Conservation (phyloP, 2,888 invertebrate species). For the Abrostola triplasia region DNA sequence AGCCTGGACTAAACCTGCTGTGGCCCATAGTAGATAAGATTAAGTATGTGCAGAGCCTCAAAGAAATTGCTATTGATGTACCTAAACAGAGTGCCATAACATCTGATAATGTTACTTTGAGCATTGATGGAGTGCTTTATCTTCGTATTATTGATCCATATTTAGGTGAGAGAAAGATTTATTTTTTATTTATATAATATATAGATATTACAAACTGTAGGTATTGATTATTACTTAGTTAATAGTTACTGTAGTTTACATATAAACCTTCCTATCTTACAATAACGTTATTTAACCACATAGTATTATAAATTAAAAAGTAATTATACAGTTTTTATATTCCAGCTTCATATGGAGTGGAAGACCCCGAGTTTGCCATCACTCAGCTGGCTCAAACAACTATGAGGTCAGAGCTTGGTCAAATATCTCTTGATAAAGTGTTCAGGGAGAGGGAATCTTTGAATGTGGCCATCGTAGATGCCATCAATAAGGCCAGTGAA, state of each 20-base stretch:
- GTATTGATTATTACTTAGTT: too few species aligned
- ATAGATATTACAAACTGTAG: too few species aligned
- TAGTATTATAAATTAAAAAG: too few species aligned
- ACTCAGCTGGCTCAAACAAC: conserved; percentile 99
- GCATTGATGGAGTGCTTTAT: conserved; percentile 99
- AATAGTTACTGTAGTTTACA: too few species aligned
- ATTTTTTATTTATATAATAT: not conserved
- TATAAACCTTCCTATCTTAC: too few species aligned
- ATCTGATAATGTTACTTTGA: conserved; percentile 98
- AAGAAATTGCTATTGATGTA: conserved; percentile 99
- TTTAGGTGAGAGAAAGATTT: conserved; percentile 86
- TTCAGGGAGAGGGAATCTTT: conserved; percentile 98
- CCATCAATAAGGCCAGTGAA: conserved; percentile 99
- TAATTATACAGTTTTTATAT: conserved; percentile 22
- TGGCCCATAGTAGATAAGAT: conserved; percentile 97
- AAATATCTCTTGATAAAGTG: conserved; percentile 98
- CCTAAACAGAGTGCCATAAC: conserved; percentile 99
- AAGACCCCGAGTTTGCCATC: conserved; percentile 99
- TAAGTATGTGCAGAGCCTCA: conserved; percentile 99
- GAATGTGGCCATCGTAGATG: conserved; percentile 97
- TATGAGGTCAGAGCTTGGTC: conserved; percentile 99
- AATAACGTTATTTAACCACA: too few species aligned
- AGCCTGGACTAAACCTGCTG: conserved; percentile 97
- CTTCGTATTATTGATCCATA: conserved; percentile 97
- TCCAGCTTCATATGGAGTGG: conserved; percentile 97